Percentiles rank a stretch among this genome's conserved stretches.
phyloP scores from a whole-genome alignment of 2,113 vertebrate genomes.

The Rhizomys pruinosus region DNA sequence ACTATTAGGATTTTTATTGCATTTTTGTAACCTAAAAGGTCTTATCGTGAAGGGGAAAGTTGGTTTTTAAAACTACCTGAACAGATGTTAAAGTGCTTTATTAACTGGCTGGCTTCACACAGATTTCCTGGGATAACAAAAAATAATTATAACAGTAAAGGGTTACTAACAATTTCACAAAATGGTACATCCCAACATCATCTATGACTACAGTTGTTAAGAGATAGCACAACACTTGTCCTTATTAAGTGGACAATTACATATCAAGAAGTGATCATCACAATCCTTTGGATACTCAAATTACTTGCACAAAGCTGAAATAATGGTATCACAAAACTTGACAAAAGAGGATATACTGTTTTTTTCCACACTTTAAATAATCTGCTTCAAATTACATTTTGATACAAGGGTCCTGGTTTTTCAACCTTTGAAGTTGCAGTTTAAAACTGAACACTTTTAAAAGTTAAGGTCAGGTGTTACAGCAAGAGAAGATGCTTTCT shows the following conservation, averaged over 20 bases:
- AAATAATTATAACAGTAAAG: no score
- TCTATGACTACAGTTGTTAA: constrained; percentile 69
- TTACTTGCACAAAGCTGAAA: no score
- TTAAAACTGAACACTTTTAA: constrained; percentile 76
- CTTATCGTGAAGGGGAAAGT: constrained; percentile 78
- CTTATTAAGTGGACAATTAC: constrained; percentile 76
- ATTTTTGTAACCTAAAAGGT: constrained; percentile 82
- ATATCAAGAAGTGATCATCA: constrained; percentile 77
- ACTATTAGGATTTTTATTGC: constrained; percentile 82
- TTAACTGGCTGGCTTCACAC: no score
- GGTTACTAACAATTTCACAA: constrained; percentile 77
- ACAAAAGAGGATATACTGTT: constrained; percentile 68
- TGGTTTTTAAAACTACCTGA: no score
- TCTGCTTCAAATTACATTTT: constrained; percentile 73
- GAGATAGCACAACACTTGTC: constrained; percentile 69
- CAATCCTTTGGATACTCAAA: no score
- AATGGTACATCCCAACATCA: constrained; percentile 65
- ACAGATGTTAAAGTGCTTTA: no score
- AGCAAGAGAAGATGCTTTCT: constrained; percentile 70
- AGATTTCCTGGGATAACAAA: no score
- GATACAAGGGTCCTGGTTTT: constrained; percentile 75
- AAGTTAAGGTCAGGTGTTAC: constrained; percentile 80
- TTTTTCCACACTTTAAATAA: constrained; percentile 70
- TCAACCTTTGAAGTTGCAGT: constrained; percentile 75
- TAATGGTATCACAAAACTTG: constrained; percentile 71